phyloP scores from a whole-genome alignment of 2,797 vertebrate genomes.

The Bradypodion ventrale region DNA sequence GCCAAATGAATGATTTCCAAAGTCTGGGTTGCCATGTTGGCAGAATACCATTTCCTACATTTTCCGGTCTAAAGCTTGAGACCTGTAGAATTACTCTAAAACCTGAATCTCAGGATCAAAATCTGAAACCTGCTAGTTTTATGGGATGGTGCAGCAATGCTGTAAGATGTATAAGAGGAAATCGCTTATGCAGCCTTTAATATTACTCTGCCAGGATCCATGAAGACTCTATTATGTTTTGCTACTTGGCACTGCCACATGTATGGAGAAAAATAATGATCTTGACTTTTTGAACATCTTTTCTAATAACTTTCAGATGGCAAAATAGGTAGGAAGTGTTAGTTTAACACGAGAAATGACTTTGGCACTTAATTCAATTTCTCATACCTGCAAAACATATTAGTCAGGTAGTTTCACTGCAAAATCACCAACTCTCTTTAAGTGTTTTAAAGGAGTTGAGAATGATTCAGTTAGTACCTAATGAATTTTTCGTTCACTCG shows the following conservation, averaged over 20 bases:
- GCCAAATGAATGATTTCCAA: no score
- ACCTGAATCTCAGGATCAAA: not conserved
- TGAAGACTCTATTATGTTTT: not conserved
- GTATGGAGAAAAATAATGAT: not conserved
- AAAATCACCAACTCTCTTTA: conserved; percentile 42
- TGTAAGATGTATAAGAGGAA: not conserved
- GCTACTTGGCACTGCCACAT: not conserved
- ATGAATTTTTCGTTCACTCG: conserved; percentile 61
- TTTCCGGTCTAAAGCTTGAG: no score
- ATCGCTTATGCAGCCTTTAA: no score
- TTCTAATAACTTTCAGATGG: conserved; percentile 38
- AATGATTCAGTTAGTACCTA: conserved; percentile 43
- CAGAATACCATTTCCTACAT: no score
- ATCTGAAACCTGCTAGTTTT: not conserved
- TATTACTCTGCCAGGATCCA: not conserved
- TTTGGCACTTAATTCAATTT: conserved; percentile 45
- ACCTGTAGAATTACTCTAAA: no score
- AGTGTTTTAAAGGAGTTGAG: conserved; percentile 46
- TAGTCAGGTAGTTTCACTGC: conserved; percentile 41
- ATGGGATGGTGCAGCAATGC: not conserved
- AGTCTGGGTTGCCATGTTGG: no score
- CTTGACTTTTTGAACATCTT: conserved; percentile 15
- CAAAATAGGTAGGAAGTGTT: conserved; percentile 30
- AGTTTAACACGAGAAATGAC: conserved; percentile 27
- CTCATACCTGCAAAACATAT: conserved; percentile 44